phyloP scores from a whole-genome alignment of 2,888 invertebrate species.

The Lumbricus terrestris region DNA sequence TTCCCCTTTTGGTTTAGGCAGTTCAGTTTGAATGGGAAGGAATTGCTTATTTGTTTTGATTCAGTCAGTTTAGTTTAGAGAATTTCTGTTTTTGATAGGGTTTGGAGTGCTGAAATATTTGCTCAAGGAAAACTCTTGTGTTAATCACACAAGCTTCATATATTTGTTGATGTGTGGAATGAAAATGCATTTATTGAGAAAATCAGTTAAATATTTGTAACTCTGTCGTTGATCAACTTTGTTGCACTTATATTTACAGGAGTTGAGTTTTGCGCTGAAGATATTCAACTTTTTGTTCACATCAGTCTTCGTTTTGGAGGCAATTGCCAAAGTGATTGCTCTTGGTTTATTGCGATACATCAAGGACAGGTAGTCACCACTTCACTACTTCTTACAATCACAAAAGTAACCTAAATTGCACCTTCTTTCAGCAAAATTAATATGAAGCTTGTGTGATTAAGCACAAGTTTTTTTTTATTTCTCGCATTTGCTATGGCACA shows the following conservation, averaged over 20 bases:
- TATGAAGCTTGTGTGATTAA: not conserved
- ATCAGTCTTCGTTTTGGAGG: slow-evolving; percentile 95
- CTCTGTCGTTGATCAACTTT: not conserved
- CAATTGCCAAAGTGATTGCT: slow-evolving; percentile 93
- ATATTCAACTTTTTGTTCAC: slow-evolving; percentile 99
- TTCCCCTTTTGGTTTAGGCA: not conserved
- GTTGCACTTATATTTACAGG: slow-evolving; percentile 58
- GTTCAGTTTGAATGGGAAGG: not conserved
- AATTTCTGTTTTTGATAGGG: too few species aligned
- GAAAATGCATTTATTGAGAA: too few species aligned
- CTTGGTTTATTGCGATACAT: slow-evolving; percentile 87
- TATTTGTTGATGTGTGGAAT: not conserved
- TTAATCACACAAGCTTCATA: too few species aligned
- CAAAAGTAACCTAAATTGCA: not conserved
- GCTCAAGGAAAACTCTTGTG: too few species aligned
- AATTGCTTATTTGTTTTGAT: not conserved
- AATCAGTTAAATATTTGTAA: not conserved
- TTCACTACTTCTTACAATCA: not conserved
- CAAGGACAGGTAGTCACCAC: slow-evolving; percentile 74
- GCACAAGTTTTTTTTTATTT: too few species aligned
- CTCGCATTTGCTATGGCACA: too few species aligned
- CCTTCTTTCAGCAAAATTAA: not conserved
- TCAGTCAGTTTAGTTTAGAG: not conserved
- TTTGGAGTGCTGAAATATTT: too few species aligned
- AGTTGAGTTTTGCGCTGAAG: slow-evolving; percentile 86